A percentile compares a stretch with the other conserved stretches of the same genome.
These are phyloP conservation scores for Allobates femoralis DNA, from an alignment of 2,797 vertebrate species.

Conservation along the genomic window DNA sequence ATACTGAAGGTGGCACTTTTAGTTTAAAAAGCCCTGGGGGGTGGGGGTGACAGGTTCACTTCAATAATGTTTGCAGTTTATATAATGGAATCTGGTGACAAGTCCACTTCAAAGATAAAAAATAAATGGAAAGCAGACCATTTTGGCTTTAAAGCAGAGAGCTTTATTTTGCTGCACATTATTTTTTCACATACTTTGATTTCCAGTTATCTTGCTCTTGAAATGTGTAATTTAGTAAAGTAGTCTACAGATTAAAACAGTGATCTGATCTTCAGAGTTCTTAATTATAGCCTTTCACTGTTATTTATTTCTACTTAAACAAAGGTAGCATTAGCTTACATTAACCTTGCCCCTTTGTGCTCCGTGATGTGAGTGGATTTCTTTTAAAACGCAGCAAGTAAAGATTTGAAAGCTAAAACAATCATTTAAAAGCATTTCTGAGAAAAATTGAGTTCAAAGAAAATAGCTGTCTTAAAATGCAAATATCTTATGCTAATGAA, in stretches of 20 bases:
- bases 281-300: slow-evolving; percentile 32
- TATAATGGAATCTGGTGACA: not conserved
- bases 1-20: too few species aligned
- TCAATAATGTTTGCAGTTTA: too few species aligned
- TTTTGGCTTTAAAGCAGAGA: not conserved
- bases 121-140: not conserved
- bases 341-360: slow-evolving; percentile 53
- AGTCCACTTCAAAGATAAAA: not conserved
- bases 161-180: not conserved
- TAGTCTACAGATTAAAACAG: slow-evolving; percentile 11
- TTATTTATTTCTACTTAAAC: slow-evolving; percentile 32
- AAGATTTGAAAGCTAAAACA: slow-evolving; percentile 13
- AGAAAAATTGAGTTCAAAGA: slow-evolving; percentile 29
- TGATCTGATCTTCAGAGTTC: not conserved
- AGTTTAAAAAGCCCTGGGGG: too few species aligned
- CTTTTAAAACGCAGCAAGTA: slow-evolving; percentile 6
- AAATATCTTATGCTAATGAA: not conserved
- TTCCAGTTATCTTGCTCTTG: slow-evolving; percentile 21
- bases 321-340: slow-evolving; percentile 51
- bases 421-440: slow-evolving; percentile 50
- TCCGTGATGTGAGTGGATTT: slow-evolving; percentile 9
- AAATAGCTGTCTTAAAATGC: slow-evolving; percentile 10
- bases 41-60: too few species aligned
- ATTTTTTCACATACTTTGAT: not conserved
- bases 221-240: slow-evolving; percentile 14